A percentile compares a stretch with the other conserved stretches of the same genome.
Conservation (phyloP, 2,797 vertebrate genomes). For the Aulostomus chinensis region DNA sequence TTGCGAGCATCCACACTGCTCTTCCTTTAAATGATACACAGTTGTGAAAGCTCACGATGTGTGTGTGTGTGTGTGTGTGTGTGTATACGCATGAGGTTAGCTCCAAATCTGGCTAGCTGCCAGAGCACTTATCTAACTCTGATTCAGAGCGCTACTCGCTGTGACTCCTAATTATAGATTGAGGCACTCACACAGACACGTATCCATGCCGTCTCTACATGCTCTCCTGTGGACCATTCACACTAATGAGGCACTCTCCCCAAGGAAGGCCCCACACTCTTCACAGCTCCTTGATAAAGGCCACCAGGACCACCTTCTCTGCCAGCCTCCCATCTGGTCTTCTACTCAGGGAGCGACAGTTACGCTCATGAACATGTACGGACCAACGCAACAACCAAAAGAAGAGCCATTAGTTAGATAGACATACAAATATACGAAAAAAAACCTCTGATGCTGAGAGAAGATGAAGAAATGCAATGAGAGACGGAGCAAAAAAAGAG, state of each 20-base stretch:
- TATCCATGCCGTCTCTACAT: slow-evolving; percentile 57
- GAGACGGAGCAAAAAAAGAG: slow-evolving; percentile 31
- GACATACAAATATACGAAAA: slow-evolving; percentile 16
- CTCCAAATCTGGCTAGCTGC: slow-evolving; percentile 59
- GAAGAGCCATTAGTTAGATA: slow-evolving; percentile 5
- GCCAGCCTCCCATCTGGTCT: slow-evolving; percentile 20
- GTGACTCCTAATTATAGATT: slow-evolving; percentile 79
- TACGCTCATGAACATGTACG: slow-evolving; percentile 1
- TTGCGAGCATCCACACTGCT: slow-evolving; percentile 24
- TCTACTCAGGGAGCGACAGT: slow-evolving; percentile 7
- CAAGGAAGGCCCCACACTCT: slow-evolving; percentile 53
- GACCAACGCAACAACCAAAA: background rate
- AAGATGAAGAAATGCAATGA: slow-evolving; percentile 33
- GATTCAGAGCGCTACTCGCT: slow-evolving; percentile 66
- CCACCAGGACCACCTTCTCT: slow-evolving; percentile 53
- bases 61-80: slow-evolving; percentile 21
- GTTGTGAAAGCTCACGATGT: slow-evolving; percentile 34
- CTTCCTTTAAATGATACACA: slow-evolving; percentile 25
- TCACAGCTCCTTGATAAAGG: slow-evolving; percentile 48
- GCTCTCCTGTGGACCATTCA: slow-evolving; percentile 69
- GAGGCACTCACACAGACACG: slow-evolving; percentile 66
- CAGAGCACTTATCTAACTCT: slow-evolving; percentile 80
- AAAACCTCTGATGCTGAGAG: slow-evolving; percentile 2
- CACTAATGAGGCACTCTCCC: slow-evolving; percentile 75
- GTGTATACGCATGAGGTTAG: slow-evolving; percentile 21